Base-by-base conservation (phyloP, 2,888 invertebrate species). In the Cryptops parisi region DNA sequence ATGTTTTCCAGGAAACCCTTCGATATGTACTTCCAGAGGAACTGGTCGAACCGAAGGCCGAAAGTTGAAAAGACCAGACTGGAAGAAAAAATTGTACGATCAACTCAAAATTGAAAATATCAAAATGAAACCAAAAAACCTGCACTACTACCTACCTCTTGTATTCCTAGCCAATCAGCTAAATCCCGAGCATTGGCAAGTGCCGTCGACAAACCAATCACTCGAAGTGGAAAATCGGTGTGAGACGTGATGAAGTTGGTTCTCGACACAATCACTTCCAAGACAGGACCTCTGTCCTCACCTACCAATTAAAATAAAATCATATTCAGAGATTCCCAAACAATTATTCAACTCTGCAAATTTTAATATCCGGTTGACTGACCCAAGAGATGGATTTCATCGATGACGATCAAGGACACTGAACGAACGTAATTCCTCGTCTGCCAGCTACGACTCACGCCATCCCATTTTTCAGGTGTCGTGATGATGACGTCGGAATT, bases 401-500 rank as follows among this genome's bases (percentile, higher is more conserved):
- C 98, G 59, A 99, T 96, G 26, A 98, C 82, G 58, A 97, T 85
- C 5, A 97, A 73, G 0, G 85, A 82, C 0, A 97, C 93, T 63
- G 88, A 65, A 61, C 71, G 69, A 6, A 99, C 97, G 64, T 97
- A 99, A 68, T 82, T 83, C 61, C 98, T 78, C 0, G 90, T 94
- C 66, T 96, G 93, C 97, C 97, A 99, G 57, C 90, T 91, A 55
- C 97, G 78, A 70, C 93, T 94, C 64, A 99, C 89, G 52, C 97
- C 97, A 70, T 99, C 98, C 98, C 98, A 99, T 69, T 99, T 99
- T 71, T 99, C 98, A 0, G 98, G 98, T 0, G 98, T 99, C 0
- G 98, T 98, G 22, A 99, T 91, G 60, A 99, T 97, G 1, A 99
- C 81, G 67, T 88, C 83, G 0, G 94, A 83, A 49, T 72, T 78